Conservation (phyloP, 1,140 invertebrate species). For the Zaprionus inermis region DNA sequence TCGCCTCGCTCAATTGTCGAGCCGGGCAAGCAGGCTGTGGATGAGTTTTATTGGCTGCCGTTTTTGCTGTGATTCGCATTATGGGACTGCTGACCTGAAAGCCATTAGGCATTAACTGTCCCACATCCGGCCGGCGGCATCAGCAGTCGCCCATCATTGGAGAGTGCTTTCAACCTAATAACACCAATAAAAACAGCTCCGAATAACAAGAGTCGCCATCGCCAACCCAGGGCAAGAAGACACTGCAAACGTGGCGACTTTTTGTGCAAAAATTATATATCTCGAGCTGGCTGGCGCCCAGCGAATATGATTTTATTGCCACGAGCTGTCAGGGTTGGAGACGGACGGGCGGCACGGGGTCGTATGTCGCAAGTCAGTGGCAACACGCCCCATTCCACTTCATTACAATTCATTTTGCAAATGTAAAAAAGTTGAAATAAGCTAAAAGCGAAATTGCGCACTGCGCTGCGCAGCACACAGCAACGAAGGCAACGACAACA, state of each 20-base stretch:
- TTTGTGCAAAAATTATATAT: slow-evolving; percentile 73
- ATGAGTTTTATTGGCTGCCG: slow-evolving; percentile 55
- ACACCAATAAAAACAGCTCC: slow-evolving; percentile 74
- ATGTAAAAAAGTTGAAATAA: slow-evolving; percentile 72
- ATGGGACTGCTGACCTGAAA: slow-evolving; percentile 76
- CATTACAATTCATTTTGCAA: slow-evolving; percentile 82
- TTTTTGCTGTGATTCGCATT: slow-evolving; percentile 69
- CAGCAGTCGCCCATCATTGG: slow-evolving; percentile 52
- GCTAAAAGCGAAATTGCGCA: slow-evolving; percentile 39
- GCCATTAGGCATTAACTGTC: slow-evolving; percentile 68
- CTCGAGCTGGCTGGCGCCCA: slow-evolving; percentile 68
- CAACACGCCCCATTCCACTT: slow-evolving; percentile 65
- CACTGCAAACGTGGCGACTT: slow-evolving; percentile 60
- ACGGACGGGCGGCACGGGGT: not conserved
- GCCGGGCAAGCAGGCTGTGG: no score
- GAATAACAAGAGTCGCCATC: slow-evolving; percentile 52
- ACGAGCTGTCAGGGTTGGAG: slow-evolving; percentile 10
- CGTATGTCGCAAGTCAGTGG: slow-evolving; percentile 8
- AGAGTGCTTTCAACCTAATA: slow-evolving; percentile 82
- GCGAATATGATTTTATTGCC: slow-evolving; percentile 82
- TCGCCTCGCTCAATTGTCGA: slow-evolving; percentile 1
- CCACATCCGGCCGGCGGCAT: slow-evolving; percentile 47
- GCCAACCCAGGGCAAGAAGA: slow-evolving; percentile 35
- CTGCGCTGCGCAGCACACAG: slow-evolving; percentile 1
- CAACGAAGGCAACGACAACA: slow-evolving; percentile 8